These are phyloP conservation scores for Saccostrea glomerata DNA, from an alignment of 1,140 invertebrate genomes.

Conservation along the genomic window DNA sequence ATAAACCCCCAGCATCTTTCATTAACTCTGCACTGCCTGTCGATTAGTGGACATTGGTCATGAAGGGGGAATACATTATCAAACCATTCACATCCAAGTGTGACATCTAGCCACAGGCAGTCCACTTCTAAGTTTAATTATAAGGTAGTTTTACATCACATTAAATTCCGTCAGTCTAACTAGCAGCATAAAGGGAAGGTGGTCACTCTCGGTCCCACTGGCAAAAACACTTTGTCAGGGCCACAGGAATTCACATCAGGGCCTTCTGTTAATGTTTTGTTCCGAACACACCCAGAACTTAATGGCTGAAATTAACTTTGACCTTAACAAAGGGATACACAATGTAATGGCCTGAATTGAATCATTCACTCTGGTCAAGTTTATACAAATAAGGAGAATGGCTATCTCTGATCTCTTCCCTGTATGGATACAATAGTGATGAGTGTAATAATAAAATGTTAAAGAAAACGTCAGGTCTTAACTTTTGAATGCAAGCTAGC, in stretches of 20 bases:
- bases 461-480: too few species aligned
- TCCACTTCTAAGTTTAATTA: slow-evolving; percentile 6
- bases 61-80: slow-evolving; percentile 12
- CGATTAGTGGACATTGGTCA: slow-evolving; percentile 30
- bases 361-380: slow-evolving; percentile 5
- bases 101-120: slow-evolving; percentile 18
- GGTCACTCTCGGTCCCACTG: background rate
- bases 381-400: background rate
- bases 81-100: slow-evolving; percentile 9
- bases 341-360: slow-evolving; percentile 20
- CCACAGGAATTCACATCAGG: background rate
- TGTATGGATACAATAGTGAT: background rate
- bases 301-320: slow-evolving; percentile 23
- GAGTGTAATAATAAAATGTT: too few species aligned
- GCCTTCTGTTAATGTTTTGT: slow-evolving; percentile 11
- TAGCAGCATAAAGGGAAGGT: background rate
- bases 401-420: background rate
- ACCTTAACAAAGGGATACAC: slow-evolving; percentile 30
- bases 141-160: slow-evolving; percentile 35
- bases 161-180: slow-evolving; percentile 4
- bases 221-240: background rate
- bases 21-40: slow-evolving; percentile 4
- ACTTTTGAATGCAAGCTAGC: too few species aligned
- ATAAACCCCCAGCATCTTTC: background rate
- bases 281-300: slow-evolving; percentile 9